A percentile compares a stretch with the other conserved stretches of the same genome.
Conservation (phyloP, 2,113 vertebrate species). For the Podarcis cretensis region DNA sequence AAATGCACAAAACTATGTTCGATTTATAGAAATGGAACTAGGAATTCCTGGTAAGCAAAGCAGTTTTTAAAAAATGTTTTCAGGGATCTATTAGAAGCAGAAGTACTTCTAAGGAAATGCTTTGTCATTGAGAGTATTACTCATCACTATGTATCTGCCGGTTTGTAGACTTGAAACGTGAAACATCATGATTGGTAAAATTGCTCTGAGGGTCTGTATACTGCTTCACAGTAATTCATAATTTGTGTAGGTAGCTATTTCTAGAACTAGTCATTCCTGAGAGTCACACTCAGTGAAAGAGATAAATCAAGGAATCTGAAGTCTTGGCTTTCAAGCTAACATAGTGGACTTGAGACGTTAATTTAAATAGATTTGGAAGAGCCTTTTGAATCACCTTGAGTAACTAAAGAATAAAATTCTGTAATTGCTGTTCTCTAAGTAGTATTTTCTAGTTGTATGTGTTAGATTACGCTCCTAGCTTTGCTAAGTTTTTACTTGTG, state of each 20-base stretch:
- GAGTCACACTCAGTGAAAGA: background rate
- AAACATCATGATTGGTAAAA: background rate
- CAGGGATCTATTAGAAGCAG: background rate
- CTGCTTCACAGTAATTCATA: background rate
- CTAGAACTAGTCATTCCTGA: background rate
- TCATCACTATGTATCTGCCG: background rate
- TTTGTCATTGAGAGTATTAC: background rate
- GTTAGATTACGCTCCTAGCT: background rate
- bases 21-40: constrained; percentile 89
- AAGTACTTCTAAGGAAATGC: background rate
- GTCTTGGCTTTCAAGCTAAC: background rate
- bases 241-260: background rate
- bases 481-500: background rate
- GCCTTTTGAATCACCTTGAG: background rate
- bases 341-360: background rate
- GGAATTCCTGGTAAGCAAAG: constrained; percentile 87
- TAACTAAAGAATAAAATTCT: background rate
- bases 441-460: background rate
- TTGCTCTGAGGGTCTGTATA: background rate
- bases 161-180: background rate
- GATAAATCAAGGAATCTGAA: background rate
- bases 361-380: background rate
- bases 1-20: constrained; percentile 93
- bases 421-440: background rate
- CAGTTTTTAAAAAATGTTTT: background rate